A percentile compares a stretch with the other conserved stretches of the same genome.
These are phyloP conservation scores for Spodoptera litura DNA, from an alignment of 1,140 invertebrate genomes.

Conservation along the genomic window DNA sequence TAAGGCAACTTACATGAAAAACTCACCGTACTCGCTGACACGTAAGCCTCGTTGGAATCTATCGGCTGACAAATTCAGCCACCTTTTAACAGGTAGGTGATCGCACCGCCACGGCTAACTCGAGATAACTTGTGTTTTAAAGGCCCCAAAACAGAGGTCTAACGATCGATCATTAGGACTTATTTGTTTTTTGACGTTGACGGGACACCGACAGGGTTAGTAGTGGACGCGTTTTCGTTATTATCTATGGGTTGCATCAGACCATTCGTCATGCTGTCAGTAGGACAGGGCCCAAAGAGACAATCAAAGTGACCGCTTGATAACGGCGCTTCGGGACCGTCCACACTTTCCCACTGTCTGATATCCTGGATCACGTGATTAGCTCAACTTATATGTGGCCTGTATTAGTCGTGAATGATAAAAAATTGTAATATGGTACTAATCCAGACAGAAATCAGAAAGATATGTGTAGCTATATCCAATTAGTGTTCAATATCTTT, in stretches of 20 bases:
- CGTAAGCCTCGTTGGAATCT: conserved; percentile 48
- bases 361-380: background rate
- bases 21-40: conserved; percentile 43
- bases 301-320: conserved; percentile 83
- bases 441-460: too few species aligned
- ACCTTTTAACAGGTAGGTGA: conserved; percentile 64
- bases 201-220: conserved; percentile 75
- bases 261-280: conserved; percentile 84
- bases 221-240: conserved; percentile 72
- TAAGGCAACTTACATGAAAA: conserved; percentile 47
- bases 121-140: conserved; percentile 78
- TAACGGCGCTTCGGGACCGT: conserved; percentile 67
- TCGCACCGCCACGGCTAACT: conserved; percentile 48
- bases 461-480: too few species aligned
- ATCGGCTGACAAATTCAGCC: conserved; percentile 61
- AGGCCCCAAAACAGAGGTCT: conserved; percentile 74
- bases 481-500: too few species aligned
- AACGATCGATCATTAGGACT: conserved; percentile 84
- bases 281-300: conserved; percentile 75
- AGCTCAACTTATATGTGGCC: too few species aligned
- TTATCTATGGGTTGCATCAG: conserved; percentile 78
- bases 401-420: background rate
- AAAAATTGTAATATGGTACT: too few species aligned
- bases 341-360: conserved; percentile 55
- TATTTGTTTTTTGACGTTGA: conserved; percentile 84